Base-by-base conservation (phyloP, 2,113 vertebrate species). In the Cricetomys ansorgei region DNA sequence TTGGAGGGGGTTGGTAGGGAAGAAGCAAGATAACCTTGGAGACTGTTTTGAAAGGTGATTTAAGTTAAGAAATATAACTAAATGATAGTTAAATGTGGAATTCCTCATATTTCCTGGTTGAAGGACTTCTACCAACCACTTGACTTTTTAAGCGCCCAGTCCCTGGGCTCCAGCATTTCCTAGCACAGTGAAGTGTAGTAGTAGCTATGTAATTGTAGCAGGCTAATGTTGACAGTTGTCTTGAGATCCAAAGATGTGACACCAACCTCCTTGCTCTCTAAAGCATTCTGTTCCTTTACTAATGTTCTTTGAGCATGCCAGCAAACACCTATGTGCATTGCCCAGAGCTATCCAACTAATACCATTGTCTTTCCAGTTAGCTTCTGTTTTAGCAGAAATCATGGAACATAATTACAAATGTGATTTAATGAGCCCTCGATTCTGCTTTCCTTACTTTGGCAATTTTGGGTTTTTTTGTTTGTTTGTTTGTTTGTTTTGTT, bases 271-370 rank as follows among this genome's bases (percentile, higher is more conserved):
- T 37, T 7, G 15, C 13, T 53, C 94, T 62, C 95, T 97, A 81
- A 93, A 92, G 64, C 96, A 27, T 91, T 96, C 70, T 97, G 96
- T 97, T 96, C 95, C 95, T 96, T 93, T 96, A 98, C 98, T 99
- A 98, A 99, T 98, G 69, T n/a, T 29, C 95, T 96, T 55, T 29
- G 91, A 97, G 98, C 98, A 99, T 99, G 98, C 97, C 97, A 98
- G 95, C 96, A 97, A 77, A 83, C 64, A 95, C 94, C 88, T 89
- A 2, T 96, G 34, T 85, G 70, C 95, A 97, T 97, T 92, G 95
- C 97, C 72, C 89, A 80, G 69, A 96, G 94, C 88, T 98, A 16
- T 97, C 95, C 81, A 57, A 98, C 98, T 98, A 98, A 99, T 98
- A 97, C 65, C 90, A 16, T 96, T 92, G 9, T 95, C 96, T 97